Conservation (phyloP, 2,888 invertebrate species). For the Vesta saturnalis region DNA sequence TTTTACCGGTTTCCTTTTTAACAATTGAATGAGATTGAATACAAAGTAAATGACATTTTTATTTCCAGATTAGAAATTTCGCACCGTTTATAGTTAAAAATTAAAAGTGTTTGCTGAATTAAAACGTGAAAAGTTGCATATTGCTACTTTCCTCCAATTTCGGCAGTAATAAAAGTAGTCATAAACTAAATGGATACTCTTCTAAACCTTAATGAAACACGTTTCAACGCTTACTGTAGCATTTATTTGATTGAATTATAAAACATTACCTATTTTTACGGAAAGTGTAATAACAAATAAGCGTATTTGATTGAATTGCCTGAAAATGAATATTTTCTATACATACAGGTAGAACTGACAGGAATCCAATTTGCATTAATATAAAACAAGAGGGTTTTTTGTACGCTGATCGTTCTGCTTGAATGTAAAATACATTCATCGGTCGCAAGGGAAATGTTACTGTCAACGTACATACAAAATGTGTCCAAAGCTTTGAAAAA, state of each 20-base stretch:
- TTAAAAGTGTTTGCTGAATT: neutral
- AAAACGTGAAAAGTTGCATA: neutral
- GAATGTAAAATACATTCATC: conserved; percentile 12
- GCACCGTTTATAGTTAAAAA: neutral
- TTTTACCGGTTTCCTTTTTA: too few species aligned
- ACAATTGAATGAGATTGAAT: too few species aligned
- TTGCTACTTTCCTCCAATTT: neutral
- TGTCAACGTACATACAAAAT: conserved; percentile 8
- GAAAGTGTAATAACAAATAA: neutral
- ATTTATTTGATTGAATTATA: neutral
- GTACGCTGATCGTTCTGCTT: conserved; percentile 10
- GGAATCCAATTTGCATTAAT: conserved; percentile 16
- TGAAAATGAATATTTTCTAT: neutral
- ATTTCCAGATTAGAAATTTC: neutral
- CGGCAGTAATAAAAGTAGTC: neutral
- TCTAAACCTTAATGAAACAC: neutral
- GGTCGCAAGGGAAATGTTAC: conserved; percentile 12
- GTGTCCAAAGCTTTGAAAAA: conserved; percentile 8
- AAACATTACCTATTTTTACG: neutral
- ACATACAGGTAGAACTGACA: conserved; percentile 2
- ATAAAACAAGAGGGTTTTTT: conserved; percentile 8
- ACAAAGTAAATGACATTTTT: neutral
- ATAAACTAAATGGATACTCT: neutral
- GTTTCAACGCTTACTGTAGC: neutral
- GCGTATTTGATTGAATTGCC: neutral